A percentile compares a stretch with the other conserved stretches of the same genome.
Conservation (phyloP, 2,113 vertebrate genomes). For the Eulacestoma nigropectus region DNA sequence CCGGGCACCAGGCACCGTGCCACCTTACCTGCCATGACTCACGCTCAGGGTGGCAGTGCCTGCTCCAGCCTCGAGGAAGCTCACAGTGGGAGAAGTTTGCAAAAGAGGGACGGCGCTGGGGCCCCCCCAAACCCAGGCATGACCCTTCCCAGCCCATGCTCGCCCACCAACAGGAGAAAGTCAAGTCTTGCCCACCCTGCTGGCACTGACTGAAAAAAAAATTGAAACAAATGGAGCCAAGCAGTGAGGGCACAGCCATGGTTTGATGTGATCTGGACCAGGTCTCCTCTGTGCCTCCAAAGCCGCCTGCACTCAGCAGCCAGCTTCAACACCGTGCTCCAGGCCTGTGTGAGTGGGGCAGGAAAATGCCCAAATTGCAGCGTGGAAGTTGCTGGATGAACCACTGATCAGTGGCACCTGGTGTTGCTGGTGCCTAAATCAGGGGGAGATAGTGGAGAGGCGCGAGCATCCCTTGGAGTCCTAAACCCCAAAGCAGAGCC, state of each 20-base stretch:
- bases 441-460: rapidly evolving
- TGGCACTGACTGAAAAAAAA: neutral
- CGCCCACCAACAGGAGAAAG: rapidly evolving
- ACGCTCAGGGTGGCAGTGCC: neutral
- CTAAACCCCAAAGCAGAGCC: neutral
- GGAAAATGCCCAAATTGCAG: neutral
- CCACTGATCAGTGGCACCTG: neutral
- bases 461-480: rapidly evolving
- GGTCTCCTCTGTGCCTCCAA: neutral
- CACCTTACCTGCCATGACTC: neutral
- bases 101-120: neutral
- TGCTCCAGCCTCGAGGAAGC: neutral
- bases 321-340: rapidly evolving
- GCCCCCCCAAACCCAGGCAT: rapidly evolving
- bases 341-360: rapidly evolving
- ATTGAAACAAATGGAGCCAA: neutral
- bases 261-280: neutral
- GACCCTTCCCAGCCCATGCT: neutral
- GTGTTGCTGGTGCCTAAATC: neutral
- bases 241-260: neutral
- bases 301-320: neutral
- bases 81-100: neutral
- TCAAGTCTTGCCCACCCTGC: neutral
- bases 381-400: neutral
- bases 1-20: neutral